Conservation (phyloP, 2,797 vertebrate species). For the Acrossocheilus fasciatus region DNA sequence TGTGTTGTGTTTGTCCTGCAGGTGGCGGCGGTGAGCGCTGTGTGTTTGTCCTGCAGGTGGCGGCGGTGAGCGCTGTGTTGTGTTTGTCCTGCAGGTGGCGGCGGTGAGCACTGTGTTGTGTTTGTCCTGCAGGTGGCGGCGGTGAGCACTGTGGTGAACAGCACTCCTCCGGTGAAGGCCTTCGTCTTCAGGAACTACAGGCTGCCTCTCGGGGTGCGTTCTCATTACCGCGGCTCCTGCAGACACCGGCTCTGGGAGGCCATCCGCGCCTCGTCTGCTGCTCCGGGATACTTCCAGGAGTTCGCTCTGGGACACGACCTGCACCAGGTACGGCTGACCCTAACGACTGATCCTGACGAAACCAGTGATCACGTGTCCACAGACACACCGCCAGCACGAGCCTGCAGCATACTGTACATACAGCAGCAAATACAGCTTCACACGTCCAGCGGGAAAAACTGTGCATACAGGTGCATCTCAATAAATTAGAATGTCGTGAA, state of each 20-base stretch:
- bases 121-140: slow-evolving; percentile 88
- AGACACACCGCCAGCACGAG: slow-evolving; percentile 81
- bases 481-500: too few relatives aligned
- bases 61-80: too few relatives aligned
- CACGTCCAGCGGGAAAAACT: too few relatives aligned
- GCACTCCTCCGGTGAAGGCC: slow-evolving; percentile 90
- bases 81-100: too few relatives aligned
- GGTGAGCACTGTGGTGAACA: slow-evolving; percentile 93
- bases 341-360: not conserved
- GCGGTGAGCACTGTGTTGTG: too few relatives aligned
- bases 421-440: not conserved
- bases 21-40: too few relatives aligned
- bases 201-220: slow-evolving; percentile 88
- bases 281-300: slow-evolving; percentile 95
- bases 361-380: slow-evolving; percentile 75
- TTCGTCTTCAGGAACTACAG: slow-evolving; percentile 95
- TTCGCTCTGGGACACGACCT: slow-evolving; percentile 90
- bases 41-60: too few relatives aligned
- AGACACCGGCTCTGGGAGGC: slow-evolving; percentile 95
- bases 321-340: slow-evolving; percentile 83
- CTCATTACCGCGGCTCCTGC: slow-evolving; percentile 90
- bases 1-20: too few relatives aligned
- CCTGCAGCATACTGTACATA: too few relatives aligned
- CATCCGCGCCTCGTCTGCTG: slow-evolving; percentile 95
- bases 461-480: too few relatives aligned